Evolutionary conservation across 2,113 vertebrate species (phyloP).

Genomic region (Eublepharis macularius): DNA sequence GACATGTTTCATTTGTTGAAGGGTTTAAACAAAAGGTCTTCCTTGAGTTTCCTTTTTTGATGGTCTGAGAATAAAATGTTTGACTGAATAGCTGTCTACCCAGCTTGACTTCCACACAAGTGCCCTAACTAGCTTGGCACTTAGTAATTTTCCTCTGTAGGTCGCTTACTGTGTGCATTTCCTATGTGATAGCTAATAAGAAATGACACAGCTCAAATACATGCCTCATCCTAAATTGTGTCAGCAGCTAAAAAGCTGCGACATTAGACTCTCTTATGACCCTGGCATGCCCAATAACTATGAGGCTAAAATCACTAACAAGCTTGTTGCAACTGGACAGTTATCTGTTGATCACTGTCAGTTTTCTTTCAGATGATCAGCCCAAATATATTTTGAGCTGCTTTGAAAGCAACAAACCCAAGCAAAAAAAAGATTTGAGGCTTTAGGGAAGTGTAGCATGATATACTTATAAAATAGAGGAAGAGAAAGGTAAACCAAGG

Average conservation of each 20-base stretch:
- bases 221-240: slow-evolving; percentile 23
- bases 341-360: slow-evolving; percentile 46
- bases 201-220: not conserved
- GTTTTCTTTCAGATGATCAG: slow-evolving; percentile 51
- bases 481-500: not conserved
- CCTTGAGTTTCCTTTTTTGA: slow-evolving; percentile 24
- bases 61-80: slow-evolving; percentile 41
- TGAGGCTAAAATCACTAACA: slow-evolving; percentile 18
- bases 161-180: not conserved
- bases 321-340: not conserved
- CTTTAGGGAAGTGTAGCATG: not conserved
- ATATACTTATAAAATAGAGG: not conserved
- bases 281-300: slow-evolving; percentile 33
- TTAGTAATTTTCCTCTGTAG: slow-evolving; percentile 16
- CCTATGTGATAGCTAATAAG: not conserved
- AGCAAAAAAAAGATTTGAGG: not conserved
- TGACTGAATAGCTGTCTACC: slow-evolving; percentile 35
- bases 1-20: slow-evolving; percentile 19
- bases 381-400: slow-evolving; percentile 36
- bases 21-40: not conserved
- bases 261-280: slow-evolving; percentile 40
- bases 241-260: slow-evolving; percentile 52
- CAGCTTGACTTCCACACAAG: slow-evolving; percentile 44
- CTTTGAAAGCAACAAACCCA: slow-evolving; percentile 19
- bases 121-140: slow-evolving; percentile 23